phyloP scores from a whole-genome alignment of 2,797 vertebrate genomes.

The Euphonia xanthogaster region DNA sequence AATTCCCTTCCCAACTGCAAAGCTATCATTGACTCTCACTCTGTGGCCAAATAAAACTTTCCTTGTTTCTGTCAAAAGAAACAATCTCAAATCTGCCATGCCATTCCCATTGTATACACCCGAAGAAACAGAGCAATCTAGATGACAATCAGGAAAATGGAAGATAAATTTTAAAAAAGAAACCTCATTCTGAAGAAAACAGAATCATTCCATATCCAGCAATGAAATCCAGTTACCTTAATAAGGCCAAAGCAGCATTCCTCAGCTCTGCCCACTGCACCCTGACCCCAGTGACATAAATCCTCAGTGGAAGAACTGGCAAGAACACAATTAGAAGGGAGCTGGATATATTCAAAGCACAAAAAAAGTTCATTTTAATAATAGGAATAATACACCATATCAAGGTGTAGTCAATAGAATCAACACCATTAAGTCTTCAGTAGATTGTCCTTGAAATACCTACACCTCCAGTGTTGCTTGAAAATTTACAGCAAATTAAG shows the following conservation, averaged over 20 bases:
- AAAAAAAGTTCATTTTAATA: conserved; percentile 32
- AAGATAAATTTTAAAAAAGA: background rate
- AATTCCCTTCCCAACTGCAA: background rate
- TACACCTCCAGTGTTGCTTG: conserved; percentile 14
- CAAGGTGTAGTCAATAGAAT: background rate
- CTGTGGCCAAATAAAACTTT: background rate
- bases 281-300: background rate
- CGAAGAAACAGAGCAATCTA: background rate
- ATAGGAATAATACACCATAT: background rate
- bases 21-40: background rate
- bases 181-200: background rate
- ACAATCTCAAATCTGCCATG: background rate
- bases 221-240: background rate
- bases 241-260: background rate
- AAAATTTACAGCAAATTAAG: conserved; percentile 53
- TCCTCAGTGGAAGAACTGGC: background rate
- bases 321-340: background rate
- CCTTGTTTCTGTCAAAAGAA: background rate
- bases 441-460: background rate
- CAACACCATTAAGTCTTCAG: conserved; percentile 13
- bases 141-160: background rate
- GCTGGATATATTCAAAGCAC: conserved; percentile 13
- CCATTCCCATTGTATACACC: background rate
- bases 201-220: background rate
- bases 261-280: background rate